These are phyloP conservation scores for Typhlomys cinereus DNA, from an alignment of 2,113 vertebrate genomes.

Conservation along the genomic window DNA sequence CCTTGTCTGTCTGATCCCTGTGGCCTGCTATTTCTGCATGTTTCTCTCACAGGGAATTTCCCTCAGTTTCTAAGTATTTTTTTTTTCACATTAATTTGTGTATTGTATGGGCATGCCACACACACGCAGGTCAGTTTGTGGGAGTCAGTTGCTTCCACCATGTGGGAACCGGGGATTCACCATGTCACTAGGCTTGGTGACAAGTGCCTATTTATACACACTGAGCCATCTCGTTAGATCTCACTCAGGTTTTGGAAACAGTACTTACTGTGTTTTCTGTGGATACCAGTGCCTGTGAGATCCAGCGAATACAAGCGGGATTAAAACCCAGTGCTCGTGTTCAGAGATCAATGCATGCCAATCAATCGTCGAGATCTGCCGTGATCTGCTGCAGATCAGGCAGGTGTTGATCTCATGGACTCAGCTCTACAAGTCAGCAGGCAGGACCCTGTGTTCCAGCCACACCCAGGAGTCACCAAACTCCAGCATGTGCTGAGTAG, in stretches of 20 bases:
- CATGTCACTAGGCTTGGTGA: too few species aligned
- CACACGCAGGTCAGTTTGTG: too few species aligned
- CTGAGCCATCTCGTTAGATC: too few species aligned
- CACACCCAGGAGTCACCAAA: neutral
- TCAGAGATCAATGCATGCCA: neutral
- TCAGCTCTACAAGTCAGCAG: neutral
- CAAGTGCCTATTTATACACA: too few species aligned
- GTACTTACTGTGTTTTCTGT: neutral
- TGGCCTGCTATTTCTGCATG: neutral
- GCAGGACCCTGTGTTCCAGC: neutral
- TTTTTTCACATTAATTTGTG: too few species aligned
- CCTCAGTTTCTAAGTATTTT: neutral
- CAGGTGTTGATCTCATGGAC: neutral
- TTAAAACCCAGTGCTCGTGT: neutral
- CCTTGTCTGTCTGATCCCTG: neutral
- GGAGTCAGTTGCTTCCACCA: too few species aligned
- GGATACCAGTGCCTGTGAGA: neutral
- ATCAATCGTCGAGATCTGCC: too few species aligned
- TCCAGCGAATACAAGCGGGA: neutral
- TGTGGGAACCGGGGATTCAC: too few species aligned
- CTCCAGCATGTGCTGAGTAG: neutral
- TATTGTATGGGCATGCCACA: too few species aligned
- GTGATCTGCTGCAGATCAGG: neutral
- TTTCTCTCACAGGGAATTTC: neutral
- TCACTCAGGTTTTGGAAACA: neutral